phyloP scores from a whole-genome alignment of 2,113 vertebrate genomes.

The Psittacara wagleri region DNA sequence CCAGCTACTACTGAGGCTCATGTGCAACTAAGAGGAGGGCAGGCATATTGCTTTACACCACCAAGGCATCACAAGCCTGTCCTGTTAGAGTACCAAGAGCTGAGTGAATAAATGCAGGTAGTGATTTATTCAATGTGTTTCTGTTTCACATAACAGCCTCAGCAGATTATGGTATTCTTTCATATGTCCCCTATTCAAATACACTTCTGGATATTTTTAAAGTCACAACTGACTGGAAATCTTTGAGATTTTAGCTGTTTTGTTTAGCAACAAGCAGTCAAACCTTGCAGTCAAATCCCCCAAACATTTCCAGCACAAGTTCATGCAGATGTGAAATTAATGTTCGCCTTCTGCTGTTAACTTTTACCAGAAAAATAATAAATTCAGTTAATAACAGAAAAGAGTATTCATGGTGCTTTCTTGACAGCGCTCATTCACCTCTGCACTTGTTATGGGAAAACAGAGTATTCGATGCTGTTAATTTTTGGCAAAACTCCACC shows the following conservation, averaged over 20 bases:
- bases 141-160: not conserved
- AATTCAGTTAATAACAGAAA: constrained; percentile 37
- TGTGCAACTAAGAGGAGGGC: not conserved
- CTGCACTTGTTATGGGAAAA: constrained; percentile 57
- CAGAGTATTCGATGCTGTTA: constrained; percentile 41
- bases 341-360: not conserved
- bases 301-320: constrained; percentile 1
- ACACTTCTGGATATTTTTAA: not conserved
- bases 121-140: not conserved
- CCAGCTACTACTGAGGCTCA: not conserved
- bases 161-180: constrained; percentile 18
- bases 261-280: not conserved
- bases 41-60: not conserved
- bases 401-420: constrained; percentile 27
- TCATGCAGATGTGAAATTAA: constrained; percentile 23
- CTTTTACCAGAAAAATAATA: constrained; percentile 46
- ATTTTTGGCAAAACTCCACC: constrained; percentile 61
- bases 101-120: not conserved
- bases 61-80: fast-evolving
- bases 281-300: not conserved
- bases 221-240: not conserved
- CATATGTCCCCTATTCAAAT: not conserved
- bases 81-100: not conserved
- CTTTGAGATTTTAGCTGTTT: constrained; percentile 6
- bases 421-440: constrained; percentile 8